Base-by-base conservation (phyloP, 2,797 vertebrate species). In the Pangasius macronema region DNA sequence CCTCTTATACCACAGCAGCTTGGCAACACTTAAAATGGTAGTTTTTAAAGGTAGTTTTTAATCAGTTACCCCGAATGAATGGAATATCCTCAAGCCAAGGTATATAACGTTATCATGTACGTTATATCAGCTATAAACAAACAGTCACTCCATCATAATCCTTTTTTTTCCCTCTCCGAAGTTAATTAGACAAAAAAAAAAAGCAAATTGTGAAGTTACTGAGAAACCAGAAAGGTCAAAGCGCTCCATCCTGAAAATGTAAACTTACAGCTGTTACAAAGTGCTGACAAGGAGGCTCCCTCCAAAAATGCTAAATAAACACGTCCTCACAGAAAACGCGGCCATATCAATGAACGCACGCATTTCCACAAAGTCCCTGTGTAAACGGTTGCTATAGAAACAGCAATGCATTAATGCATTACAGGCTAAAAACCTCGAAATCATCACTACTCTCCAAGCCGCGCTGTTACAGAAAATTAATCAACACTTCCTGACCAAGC, bases 231-330 rank as follows among this genome's bases (percentile, higher is more conserved):
- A 27, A 59, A 55, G 75, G 75, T 77, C 49, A 77, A 77, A 79
- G 20, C 27, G 30, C n/a, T 53, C 51, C 14, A 3, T 18, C 27
- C 3, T 30, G 18, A 79, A 79, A 55, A 57, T 8, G 7, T 16
- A 55, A 57, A 61, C 22, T 42, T 81, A 42, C 22, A 61, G 33
- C 55, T 81, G 49, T 55, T 42, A 81, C 79, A 61, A 77, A 77
- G 11, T 27, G 51, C 76, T 57, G 51, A 79, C 16, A 36, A 10
- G 22, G 20, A 59, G 53, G 16, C n/a, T 53, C 14, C 46, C n/a
- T 11, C 8, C 16, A 33, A 55, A 77, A 55, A 77, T 9, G 22
- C 22, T 49, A 27, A 46, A 22, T 22, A 72, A 27, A 46, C 70
- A 73, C 39, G 11, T 10, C 16, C 75, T 53, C 14, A 53, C n/a